Evolutionary conservation across 2,797 vertebrate species (phyloP).

Genomic region (Pangasius mekongensis): DNA sequence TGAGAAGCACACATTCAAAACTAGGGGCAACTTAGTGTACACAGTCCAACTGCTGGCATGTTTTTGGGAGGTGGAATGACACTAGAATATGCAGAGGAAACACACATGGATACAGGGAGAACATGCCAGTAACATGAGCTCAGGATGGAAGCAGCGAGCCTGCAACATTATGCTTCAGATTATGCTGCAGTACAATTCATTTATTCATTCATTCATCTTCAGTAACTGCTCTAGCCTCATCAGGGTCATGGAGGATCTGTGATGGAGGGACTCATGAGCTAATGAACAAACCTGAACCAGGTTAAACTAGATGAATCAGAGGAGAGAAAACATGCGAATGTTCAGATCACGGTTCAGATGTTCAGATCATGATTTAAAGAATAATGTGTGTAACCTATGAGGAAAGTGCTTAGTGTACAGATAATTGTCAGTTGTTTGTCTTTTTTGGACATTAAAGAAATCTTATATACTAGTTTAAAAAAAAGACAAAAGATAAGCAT

Average conservation of each 20-base stretch:
- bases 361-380: too few species aligned
- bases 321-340: too few species aligned
- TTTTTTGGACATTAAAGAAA: background rate
- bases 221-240: too few species aligned
- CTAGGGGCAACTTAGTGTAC: too few species aligned
- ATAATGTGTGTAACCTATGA: background rate
- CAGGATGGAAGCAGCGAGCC: too few species aligned
- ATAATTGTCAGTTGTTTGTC: background rate
- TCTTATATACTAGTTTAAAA: background rate
- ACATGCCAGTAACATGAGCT: background rate
- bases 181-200: too few species aligned
- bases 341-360: too few species aligned
- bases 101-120: background rate
- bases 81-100: background rate
- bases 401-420: background rate
- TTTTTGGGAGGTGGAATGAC: background rate
- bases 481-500: background rate
- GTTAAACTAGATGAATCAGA: background rate
- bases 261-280: background rate
- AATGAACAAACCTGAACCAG: background rate
- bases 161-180: too few species aligned
- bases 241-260: too few species aligned
- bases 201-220: too few species aligned
- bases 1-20: too few species aligned
- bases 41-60: background rate